A percentile compares a stretch with the other conserved stretches of the same genome.
Evolutionary conservation across 2,888 invertebrate genomes (phyloP).

Genomic region (Listrodromus nycthemerus): DNA sequence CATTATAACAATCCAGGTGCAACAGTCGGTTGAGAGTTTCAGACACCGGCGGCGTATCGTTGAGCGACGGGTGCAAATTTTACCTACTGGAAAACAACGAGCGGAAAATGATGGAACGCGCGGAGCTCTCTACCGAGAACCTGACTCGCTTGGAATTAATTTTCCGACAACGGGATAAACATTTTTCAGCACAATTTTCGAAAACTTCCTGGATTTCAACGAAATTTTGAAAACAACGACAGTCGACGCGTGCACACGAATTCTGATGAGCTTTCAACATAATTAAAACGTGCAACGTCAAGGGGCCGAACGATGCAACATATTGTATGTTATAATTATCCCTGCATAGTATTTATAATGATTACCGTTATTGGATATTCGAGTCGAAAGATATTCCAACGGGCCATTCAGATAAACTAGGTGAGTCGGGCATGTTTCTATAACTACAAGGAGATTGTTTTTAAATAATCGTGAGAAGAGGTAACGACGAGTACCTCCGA

Average conservation of each 20-base stretch:
- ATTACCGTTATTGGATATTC: not conserved
- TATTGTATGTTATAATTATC: not conserved
- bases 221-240: not conserved
- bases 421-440: not conserved
- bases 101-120: not conserved
- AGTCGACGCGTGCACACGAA: not conserved
- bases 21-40: conserved; percentile 36
- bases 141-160: not conserved
- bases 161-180: not conserved
- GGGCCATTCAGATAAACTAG: not conserved
- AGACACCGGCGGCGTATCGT: conserved; percentile 22
- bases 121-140: not conserved
- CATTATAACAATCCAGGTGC: conserved; percentile 36
- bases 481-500: conserved; percentile 2
- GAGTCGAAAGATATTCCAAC: not conserved
- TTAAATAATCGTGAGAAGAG: conserved; percentile 3
- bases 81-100: conserved; percentile 11
- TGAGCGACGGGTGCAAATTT: conserved; percentile 14
- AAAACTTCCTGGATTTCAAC: not conserved
- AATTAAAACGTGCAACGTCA: not conserved
- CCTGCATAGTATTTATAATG: no score
- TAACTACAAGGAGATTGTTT: not conserved
- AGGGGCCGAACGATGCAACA: not conserved
- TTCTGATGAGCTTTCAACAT: not conserved
- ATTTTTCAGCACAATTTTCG: not conserved